phyloP scores from a whole-genome alignment of 2,797 vertebrate genomes.

The Aeoliscus strigatus region DNA sequence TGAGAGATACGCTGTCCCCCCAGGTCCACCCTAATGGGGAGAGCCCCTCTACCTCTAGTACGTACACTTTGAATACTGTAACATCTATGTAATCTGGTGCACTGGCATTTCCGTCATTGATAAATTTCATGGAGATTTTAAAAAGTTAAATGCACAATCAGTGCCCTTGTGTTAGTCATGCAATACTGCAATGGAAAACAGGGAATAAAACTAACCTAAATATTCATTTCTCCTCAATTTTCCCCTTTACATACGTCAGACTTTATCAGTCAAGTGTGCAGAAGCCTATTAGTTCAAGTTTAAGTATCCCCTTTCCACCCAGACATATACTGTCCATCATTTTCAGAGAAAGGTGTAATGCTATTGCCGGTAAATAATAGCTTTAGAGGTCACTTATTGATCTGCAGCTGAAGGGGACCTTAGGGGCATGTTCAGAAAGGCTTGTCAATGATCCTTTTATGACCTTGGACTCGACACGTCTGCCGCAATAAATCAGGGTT shows the following conservation, averaged over 20 bases:
- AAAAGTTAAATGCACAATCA: not conserved
- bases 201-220: not conserved
- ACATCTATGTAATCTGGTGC: constrained; percentile 5
- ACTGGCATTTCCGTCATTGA: too few relatives aligned
- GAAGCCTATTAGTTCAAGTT: constrained; percentile 37
- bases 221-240: constrained; percentile 6
- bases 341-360: constrained; percentile 54
- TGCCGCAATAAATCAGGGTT: constrained; percentile 62
- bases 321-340: constrained; percentile 60
- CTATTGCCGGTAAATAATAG: constrained; percentile 59
- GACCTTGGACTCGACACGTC: constrained; percentile 60
- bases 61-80: constrained; percentile 15
- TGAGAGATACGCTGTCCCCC: constrained; percentile 72
- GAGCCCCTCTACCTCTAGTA: constrained; percentile 37
- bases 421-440: constrained; percentile 63
- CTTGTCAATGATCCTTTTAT: constrained; percentile 73
- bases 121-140: not conserved
- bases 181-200: not conserved
- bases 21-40: constrained; percentile 72
- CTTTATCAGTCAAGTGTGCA: not conserved
- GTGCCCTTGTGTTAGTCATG: not conserved
- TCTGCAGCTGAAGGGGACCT: constrained; percentile 63
- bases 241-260: constrained; percentile 1
- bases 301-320: constrained; percentile 29
- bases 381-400: constrained; percentile 69